Percentiles rank a stretch among this genome's conserved stretches.
phyloP scores from a whole-genome alignment of 2,113 vertebrate species.

The Phylloscopus trochilus region DNA sequence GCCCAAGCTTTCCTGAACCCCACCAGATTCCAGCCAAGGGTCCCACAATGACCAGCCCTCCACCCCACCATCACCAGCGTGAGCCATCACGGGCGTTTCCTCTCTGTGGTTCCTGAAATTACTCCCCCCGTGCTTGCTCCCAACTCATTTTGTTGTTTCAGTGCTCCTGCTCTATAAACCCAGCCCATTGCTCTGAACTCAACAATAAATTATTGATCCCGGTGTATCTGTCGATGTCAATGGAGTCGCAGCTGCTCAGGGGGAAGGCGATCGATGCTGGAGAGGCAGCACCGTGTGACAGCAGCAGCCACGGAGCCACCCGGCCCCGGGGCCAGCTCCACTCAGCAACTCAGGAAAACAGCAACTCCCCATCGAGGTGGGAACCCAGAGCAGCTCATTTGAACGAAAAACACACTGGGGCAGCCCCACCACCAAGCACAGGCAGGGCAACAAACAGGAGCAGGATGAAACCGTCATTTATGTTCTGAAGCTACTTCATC shows the following conservation, averaged over 20 bases:
- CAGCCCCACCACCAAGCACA: fast-evolving
- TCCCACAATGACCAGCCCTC: fast-evolving
- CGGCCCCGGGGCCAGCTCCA: background rate
- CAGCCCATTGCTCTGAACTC: background rate
- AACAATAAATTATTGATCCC: background rate
- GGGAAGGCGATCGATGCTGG: slow-evolving; percentile 8
- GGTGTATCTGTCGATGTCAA: background rate
- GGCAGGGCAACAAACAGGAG: fast-evolving
- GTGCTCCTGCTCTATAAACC: background rate
- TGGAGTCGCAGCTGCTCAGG: background rate
- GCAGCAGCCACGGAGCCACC: background rate
- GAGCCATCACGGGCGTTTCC: fast-evolving
- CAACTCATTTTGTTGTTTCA: background rate
- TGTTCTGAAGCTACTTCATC: background rate
- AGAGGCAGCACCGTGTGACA: background rate
- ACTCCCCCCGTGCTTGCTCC: background rate
- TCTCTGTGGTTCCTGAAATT: background rate
- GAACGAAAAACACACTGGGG: fast-evolving
- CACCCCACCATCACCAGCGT: fast-evolving
- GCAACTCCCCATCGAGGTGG: fast-evolving
- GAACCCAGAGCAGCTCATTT: fast-evolving
- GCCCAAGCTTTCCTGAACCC: background rate
- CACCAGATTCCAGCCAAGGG: background rate
- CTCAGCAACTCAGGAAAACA: background rate
- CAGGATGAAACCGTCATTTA: fast-evolving